A percentile compares a stretch with the other conserved stretches of the same genome.
Evolutionary conservation across 1,140 invertebrate species (phyloP).

Genomic region (Cephus cinctus): DNA sequence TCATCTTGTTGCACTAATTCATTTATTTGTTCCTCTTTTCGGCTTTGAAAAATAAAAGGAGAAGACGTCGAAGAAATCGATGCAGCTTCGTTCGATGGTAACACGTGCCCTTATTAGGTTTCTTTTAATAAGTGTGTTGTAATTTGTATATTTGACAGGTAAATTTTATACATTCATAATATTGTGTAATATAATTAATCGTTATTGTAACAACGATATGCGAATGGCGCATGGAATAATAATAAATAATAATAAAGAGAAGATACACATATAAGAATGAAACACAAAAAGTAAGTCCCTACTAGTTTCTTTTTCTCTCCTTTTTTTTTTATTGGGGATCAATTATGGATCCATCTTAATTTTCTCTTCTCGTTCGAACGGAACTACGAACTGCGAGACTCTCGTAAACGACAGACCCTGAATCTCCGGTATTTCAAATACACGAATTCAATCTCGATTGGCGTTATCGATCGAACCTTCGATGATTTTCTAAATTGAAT

Average conservation of each 20-base stretch:
- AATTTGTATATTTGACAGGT: constrained; percentile 47
- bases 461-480: no score
- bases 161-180: constrained; percentile 51
- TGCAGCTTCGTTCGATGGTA: background rate
- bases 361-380: no score
- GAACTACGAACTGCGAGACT: no score
- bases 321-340: no score
- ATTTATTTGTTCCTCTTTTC: background rate
- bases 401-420: no score
- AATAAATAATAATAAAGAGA: constrained; percentile 37
- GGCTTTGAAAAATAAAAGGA: background rate
- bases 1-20: no score
- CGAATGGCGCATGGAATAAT: constrained; percentile 34
- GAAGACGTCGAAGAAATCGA: constrained; percentile 16
- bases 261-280: constrained; percentile 17
- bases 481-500: no score
- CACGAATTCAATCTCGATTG: no score
- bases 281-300: constrained; percentile 24
- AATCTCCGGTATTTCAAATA: no score
- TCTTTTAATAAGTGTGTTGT: constrained; percentile 22
- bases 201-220: constrained; percentile 47
- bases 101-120: background rate
- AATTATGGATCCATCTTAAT: no score
- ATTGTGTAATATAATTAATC: constrained; percentile 34
- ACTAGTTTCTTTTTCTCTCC: background rate